Conservation (phyloP, 2,113 vertebrate genomes). For the Vidua macroura region DNA sequence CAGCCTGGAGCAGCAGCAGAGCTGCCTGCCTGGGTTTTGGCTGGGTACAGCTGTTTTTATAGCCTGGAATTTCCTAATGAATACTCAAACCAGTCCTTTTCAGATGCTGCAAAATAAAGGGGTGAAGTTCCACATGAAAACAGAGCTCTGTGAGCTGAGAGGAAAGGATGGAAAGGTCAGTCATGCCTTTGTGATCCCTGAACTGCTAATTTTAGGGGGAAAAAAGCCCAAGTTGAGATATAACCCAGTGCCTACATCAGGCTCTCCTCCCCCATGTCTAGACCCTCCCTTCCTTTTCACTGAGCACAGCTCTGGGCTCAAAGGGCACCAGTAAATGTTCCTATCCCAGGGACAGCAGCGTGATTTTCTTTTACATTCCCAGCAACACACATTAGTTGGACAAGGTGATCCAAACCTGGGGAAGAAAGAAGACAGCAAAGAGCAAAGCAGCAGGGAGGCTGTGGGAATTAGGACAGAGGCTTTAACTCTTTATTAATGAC, state of each 20-base stretch:
- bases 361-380: not conserved
- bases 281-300: not conserved
- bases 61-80: constrained; percentile 42
- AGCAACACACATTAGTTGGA: not conserved
- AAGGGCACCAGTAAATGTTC: not conserved
- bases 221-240: not conserved
- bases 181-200: not conserved
- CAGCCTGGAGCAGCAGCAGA: not conserved
- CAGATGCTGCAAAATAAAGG: constrained; percentile 83
- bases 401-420: constrained; percentile 16
- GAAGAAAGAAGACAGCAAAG: not conserved
- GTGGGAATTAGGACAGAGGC: constrained; percentile 2
- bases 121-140: constrained; percentile 83
- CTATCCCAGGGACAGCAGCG: not conserved
- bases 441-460: constrained; percentile 33
- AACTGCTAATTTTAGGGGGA: not conserved
- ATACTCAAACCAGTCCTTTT: constrained; percentile 18
- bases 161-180: constrained; percentile 80
- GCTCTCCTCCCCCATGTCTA: not conserved
- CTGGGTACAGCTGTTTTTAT: not conserved
- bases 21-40: not conserved
- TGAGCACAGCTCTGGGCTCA: not conserved
- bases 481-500: not conserved
- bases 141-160: constrained; percentile 73
- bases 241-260: not conserved